Base-by-base conservation (phyloP, 2,113 vertebrate genomes). In the Poicephalus gulielmi region DNA sequence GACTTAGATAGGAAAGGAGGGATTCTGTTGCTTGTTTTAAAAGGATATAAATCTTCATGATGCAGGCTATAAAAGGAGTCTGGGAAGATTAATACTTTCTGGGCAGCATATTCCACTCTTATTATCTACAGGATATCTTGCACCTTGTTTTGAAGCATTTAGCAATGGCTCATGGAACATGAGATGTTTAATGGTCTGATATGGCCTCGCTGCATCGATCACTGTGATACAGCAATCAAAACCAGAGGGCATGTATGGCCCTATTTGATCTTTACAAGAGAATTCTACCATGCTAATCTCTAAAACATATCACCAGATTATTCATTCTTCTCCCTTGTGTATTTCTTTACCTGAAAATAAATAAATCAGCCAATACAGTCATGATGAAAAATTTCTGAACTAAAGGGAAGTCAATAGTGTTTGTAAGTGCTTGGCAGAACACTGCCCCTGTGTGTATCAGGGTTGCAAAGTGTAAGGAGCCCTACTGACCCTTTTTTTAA, bases 21-120 rank as follows among this genome's bases (percentile, higher is more conserved):
- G 11, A 55, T 52, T 69, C 71, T 11, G 41, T 64, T 91, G 81
- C 90, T 94, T 96, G 24, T 77, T 94, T 92, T 91, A 84, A 92
- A 91, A 89, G 39, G 39, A 63, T 46, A 86, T 94, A 91, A 89
- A 89, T 91, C 87, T 94, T 89, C 75, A 59, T 47, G 67, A 90
- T 76, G 24, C 44, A 59, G 67, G 59, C 68, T 77, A 63, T 63
- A 88, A 84, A 86, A 80, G 88, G 49, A 67, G 25, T 18, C 63
- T 70, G 41, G 83, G 71, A 92, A 96, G 92, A 94, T 94, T 90
- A 94, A 93, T 96, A 69, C n/a, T 80, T 76, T 94, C 83, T 92
- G 63, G 64, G 83, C 17, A 90, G 80, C 91, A 74, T 86, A 92
- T 90, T 88, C 88, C 43, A 43, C 73, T 92, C 64, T 70, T 91